A percentile compares a stretch with the other conserved stretches of the same genome.
Conservation (phyloP, 1,140 invertebrate genomes). For the Agrilus planipennis region DNA sequence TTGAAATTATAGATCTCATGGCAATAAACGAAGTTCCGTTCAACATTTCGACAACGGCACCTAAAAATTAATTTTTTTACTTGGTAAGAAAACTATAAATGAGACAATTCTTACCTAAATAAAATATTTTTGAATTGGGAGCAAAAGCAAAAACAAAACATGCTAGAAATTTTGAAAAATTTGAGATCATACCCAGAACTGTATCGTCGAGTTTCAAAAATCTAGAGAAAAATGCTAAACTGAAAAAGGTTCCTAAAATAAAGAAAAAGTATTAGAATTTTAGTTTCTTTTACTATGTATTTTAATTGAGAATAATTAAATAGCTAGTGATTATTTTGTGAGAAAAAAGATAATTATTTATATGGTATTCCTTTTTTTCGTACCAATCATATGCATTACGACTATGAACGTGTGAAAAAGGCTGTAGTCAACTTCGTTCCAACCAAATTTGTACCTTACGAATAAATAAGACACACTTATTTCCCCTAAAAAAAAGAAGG, state of each 20-base stretch:
- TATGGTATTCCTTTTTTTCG: not conserved
- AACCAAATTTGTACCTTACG: constrained; percentile 17
- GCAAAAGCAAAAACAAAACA: constrained; percentile 67
- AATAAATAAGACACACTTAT: constrained; percentile 17
- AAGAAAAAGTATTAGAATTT: not conserved
- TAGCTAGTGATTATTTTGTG: not conserved
- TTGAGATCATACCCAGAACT: constrained; percentile 36
- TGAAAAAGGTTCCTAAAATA: constrained; percentile 37
- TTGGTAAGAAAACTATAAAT: no score
- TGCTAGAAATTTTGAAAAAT: constrained; percentile 37
- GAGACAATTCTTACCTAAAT: constrained; percentile 63
- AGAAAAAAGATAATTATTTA: not conserved
- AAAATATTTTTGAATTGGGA: constrained; percentile 58
- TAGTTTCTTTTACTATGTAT: not conserved
- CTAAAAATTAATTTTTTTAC: constrained; percentile 38
- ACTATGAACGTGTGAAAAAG: constrained; percentile 16
- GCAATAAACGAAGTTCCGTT: constrained; percentile 69
- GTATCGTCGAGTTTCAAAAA: constrained; percentile 37
- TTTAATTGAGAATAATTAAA: not conserved
- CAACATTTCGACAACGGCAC: constrained; percentile 58
- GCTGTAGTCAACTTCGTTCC: constrained; percentile 20
- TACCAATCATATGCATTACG: constrained; percentile 16
- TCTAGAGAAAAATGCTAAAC: constrained; percentile 35
- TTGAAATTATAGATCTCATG: constrained; percentile 64
- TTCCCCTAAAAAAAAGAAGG: constrained; percentile 17